Conservation (phyloP, 2,797 vertebrate genomes). For the Intellagama lesueurii region DNA sequence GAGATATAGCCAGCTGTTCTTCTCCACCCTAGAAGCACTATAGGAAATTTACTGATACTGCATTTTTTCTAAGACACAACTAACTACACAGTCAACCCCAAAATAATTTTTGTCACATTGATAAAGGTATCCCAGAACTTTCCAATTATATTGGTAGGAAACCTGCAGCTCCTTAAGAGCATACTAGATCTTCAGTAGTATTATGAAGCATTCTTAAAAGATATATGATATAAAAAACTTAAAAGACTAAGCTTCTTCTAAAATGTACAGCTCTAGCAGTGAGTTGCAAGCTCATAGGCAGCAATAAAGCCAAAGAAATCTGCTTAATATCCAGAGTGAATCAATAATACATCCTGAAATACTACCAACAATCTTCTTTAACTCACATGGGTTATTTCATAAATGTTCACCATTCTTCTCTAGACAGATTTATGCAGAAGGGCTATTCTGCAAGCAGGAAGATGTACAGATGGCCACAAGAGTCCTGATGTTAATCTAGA, state of each 20-base stretch:
- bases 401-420: background rate
- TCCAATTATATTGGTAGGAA: background rate
- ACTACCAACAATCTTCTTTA: background rate
- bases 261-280: background rate
- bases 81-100: background rate
- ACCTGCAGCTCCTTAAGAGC: background rate
- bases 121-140: background rate
- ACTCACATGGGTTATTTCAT: background rate
- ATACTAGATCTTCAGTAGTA: background rate
- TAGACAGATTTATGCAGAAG: background rate
- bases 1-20: background rate
- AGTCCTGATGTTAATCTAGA: background rate
- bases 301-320: background rate
- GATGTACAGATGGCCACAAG: background rate
- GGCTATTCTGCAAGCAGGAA: background rate
- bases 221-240: background rate
- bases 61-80: background rate
- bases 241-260: background rate
- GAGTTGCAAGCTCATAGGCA: background rate
- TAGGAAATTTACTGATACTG: background rate
- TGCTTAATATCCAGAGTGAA: background rate
- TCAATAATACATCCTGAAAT: background rate
- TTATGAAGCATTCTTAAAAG: background rate
- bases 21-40: background rate
- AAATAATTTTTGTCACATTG: background rate